Base-by-base conservation (phyloP, 1,140 invertebrate species). In the Hycleus phaleratus region DNA sequence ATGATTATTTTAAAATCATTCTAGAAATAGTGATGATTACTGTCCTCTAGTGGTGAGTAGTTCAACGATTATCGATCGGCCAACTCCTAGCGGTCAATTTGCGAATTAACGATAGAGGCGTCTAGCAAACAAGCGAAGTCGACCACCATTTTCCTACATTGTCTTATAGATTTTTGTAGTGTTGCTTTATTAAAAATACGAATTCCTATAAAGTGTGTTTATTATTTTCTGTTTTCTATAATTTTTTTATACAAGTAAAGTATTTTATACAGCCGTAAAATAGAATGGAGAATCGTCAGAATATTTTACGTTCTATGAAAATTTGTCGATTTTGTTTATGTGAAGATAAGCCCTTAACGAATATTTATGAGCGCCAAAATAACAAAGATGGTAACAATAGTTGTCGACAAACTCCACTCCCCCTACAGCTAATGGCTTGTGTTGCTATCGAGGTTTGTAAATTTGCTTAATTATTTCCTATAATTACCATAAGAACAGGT, bases 251-350 rank as follows among this genome's bases (percentile, higher is more conserved):
- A 2, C 18, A 1, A 18, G 18, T 18, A 18, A 18, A 18, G 18
- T 1, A 1, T 32, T 4, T 32, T 32, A 32, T 32, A 4, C 4
- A 7, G 32, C 3, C 32, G 4, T 42, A 42, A 8, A 6, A 8
- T 7, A 47, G 24, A 18, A 46, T 55, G 52, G 64, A 59, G 67
- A 79, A 77, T 64, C 77, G 82, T 69, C 78, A 78, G 69, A 77
- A 80, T 58, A 73, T 75, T 53, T 66, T 85, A 59, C 76, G 78
- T 65, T 69, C 76, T 25, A 79, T 81, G 71, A 79, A 82, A 71
- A 77, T 87, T 56, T 89, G 86, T 71, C 79, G 86, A 64, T 88
- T 89, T 71, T 89, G 86, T 73, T 74, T 88, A 57, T 75, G 75
- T 56, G 73, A 77, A 60, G 79, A 81, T 58, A 75, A 74, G 18